These are phyloP conservation scores for Andrena trimmerana DNA, from an alignment of 2,888 invertebrate genomes.

Conservation along the genomic window DNA sequence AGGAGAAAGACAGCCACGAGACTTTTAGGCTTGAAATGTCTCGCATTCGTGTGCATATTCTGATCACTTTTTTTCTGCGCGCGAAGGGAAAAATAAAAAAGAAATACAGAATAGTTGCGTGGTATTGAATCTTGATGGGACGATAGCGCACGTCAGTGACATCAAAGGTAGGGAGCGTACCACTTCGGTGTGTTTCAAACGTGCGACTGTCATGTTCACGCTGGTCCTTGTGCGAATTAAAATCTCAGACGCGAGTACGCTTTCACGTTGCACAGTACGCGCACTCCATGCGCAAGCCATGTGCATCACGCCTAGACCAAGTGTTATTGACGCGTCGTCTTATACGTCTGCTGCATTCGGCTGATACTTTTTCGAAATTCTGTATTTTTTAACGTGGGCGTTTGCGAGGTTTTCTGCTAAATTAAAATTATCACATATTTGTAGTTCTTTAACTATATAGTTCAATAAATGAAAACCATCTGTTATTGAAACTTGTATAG, in stretches of 20 bases:
- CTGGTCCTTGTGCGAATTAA: constrained; percentile 62
- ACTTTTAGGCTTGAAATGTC: background rate
- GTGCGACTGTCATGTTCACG: constrained; percentile 40
- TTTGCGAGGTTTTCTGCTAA: background rate
- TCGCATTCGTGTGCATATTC: background rate
- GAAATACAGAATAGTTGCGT: constrained; percentile 33
- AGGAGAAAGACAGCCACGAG: background rate
- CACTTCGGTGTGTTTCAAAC: constrained; percentile 25
- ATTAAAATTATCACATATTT: background rate
- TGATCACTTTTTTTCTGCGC: background rate
- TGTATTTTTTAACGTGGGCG: background rate
- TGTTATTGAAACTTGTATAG: too few relatives aligned
- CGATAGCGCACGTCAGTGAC: constrained; percentile 41
- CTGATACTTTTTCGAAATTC: constrained; percentile 18
- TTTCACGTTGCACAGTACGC: constrained; percentile 42
- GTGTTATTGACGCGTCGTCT: constrained; percentile 56
- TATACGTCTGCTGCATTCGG: constrained; percentile 50
- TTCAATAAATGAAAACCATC: too few relatives aligned
- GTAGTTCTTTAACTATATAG: too few relatives aligned
- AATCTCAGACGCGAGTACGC: constrained; percentile 62
- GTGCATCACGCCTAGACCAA: constrained; percentile 57
- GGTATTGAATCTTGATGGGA: constrained; percentile 43
- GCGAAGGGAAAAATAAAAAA: constrained; percentile 7
- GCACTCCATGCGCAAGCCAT: constrained; percentile 50
- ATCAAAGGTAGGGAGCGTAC: constrained; percentile 32